These are phyloP conservation scores for Leptinotarsa juncta DNA, from an alignment of 2,888 invertebrate species.

Conservation along the genomic window DNA sequence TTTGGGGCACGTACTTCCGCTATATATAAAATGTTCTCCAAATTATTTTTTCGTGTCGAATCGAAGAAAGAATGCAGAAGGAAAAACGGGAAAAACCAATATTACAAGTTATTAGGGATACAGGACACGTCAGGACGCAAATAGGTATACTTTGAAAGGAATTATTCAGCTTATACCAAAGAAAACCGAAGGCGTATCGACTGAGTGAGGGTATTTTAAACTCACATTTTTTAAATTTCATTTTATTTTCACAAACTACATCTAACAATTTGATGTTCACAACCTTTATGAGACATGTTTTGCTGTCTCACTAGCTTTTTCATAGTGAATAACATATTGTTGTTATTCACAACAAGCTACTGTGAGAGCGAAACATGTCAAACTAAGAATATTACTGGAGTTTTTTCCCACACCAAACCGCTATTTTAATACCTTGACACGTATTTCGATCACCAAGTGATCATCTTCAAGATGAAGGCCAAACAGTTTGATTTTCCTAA, in stretches of 20 bases:
- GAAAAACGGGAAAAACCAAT: conserved; percentile 25
- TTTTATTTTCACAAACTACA: neutral
- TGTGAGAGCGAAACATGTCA: no score
- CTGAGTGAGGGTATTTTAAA: neutral
- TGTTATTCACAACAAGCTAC: no score
- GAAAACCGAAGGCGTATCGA: conserved; percentile 4
- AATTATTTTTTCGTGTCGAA: conserved; percentile 29
- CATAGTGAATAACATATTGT: no score
- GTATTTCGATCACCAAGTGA: no score
- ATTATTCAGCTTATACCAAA: conserved; percentile 22
- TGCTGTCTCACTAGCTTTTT: no score
- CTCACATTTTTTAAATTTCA: neutral
- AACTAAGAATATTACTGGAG: no score
- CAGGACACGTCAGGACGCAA: conserved; percentile 28
- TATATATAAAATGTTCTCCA: conserved; percentile 40
- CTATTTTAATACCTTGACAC: no score
- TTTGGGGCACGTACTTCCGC: conserved; percentile 44
- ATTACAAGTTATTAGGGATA: conserved; percentile 20
- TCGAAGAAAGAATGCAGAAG: conserved; percentile 11
- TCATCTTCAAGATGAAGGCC: no score
- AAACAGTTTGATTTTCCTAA: no score
- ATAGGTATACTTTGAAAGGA: conserved; percentile 27
- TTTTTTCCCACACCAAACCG: no score
- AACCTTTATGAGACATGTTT: no score
- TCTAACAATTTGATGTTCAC: no score